These are phyloP conservation scores for Unio delphinus DNA, from an alignment of 2,888 invertebrate genomes.

Conservation along the genomic window DNA sequence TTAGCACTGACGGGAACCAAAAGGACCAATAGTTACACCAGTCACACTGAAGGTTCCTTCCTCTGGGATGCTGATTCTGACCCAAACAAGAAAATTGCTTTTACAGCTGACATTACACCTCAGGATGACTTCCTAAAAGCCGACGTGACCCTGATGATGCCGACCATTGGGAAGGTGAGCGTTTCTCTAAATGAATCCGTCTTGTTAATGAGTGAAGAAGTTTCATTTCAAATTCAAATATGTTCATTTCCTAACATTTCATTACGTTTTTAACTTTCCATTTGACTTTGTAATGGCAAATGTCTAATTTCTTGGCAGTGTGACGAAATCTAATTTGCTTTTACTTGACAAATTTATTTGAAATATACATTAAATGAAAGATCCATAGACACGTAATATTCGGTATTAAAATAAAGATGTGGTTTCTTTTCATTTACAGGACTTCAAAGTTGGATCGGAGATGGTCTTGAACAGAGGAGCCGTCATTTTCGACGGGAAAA, in stretches of 20 bases:
- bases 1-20: slow-evolving; percentile 26
- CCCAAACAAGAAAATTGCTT: slow-evolving; percentile 35
- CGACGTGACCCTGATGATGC: slow-evolving; percentile 39
- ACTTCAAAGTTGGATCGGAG: slow-evolving; percentile 43
- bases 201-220: neutral
- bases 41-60: slow-evolving; percentile 24
- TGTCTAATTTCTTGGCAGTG: too few relatives aligned
- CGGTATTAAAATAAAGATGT: neutral
- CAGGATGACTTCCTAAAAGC: slow-evolving; percentile 27
- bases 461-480: slow-evolving; percentile 39
- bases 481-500: slow-evolving; percentile 47
- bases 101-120: slow-evolving; percentile 24
- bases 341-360: too few relatives aligned
- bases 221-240: neutral
- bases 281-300: too few relatives aligned
- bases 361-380: too few relatives aligned
- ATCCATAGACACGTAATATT: neutral
- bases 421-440: slow-evolving; percentile 24
- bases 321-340: neutral
- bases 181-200: neutral
- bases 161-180: slow-evolving; percentile 46
- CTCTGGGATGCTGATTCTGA: slow-evolving; percentile 55
- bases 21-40: slow-evolving; percentile 4
- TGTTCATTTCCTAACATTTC: too few relatives aligned
- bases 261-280: too few relatives aligned